Percentiles rank a stretch among this genome's conserved stretches.
phyloP scores from a whole-genome alignment of 2,888 invertebrate genomes.

The Drosophila buzzatii region DNA sequence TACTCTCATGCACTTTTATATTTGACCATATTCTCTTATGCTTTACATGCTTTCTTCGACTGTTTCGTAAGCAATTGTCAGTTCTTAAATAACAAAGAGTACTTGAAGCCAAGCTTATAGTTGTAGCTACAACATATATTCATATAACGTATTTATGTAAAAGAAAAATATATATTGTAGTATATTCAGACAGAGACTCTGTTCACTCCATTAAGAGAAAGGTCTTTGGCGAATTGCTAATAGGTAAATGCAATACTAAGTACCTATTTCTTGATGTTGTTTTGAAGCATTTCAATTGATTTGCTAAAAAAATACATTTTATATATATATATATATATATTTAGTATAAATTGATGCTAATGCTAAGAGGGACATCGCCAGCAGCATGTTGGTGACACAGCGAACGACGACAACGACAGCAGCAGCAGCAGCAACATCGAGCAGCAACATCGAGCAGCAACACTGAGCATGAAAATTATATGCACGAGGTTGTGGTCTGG shows the following conservation, averaged over 20 bases:
- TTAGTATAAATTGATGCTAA: background rate
- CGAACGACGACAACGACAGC: slow-evolving; percentile 21
- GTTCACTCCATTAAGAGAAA: background rate
- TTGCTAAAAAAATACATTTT: background rate
- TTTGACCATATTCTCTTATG: too few species aligned
- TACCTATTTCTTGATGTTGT: background rate
- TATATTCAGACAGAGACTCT: background rate
- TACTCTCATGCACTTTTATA: too few species aligned
- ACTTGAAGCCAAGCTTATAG: background rate
- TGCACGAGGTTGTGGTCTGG: slow-evolving; percentile 29
- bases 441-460: slow-evolving; percentile 1
- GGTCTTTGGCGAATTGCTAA: background rate
- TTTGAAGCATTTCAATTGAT: background rate
- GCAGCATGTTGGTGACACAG: slow-evolving; percentile 57
- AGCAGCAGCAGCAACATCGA: background rate
- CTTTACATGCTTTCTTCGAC: too few species aligned
- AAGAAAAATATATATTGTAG: too few species aligned
- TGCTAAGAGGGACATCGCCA: slow-evolving; percentile 23
- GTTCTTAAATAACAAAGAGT: background rate
- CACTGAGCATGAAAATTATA: slow-evolving; percentile 54
- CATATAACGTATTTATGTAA: too few species aligned
- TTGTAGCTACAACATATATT: too few species aligned
- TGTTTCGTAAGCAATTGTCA: too few species aligned
- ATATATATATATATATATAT: background rate
- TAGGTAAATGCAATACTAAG: background rate